A percentile compares a stretch with the other conserved stretches of the same genome.
These are phyloP conservation scores for Hydriomena furcata DNA, from an alignment of 2,888 invertebrate species.

Conservation along the genomic window DNA sequence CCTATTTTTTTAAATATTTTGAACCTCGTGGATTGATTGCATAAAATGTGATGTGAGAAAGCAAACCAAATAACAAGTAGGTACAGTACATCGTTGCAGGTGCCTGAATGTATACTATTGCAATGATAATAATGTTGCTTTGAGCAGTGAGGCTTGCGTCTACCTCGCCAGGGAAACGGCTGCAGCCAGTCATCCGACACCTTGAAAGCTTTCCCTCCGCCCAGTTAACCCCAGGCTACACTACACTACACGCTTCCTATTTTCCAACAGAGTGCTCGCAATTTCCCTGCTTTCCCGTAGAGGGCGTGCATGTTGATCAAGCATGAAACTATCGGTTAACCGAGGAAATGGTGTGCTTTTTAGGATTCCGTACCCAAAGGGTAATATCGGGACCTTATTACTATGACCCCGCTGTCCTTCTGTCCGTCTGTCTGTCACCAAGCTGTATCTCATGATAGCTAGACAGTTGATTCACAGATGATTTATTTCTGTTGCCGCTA, in stretches of 20 bases:
- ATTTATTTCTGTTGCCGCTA: too few species aligned
- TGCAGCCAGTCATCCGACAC: constrained; percentile 4
- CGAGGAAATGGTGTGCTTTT: background rate
- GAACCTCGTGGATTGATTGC: too few species aligned
- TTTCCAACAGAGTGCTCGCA: constrained; percentile 18
- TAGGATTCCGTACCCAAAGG: background rate
- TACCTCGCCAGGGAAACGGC: background rate
- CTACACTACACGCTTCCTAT: constrained; percentile 14
- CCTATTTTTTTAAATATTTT: too few species aligned
- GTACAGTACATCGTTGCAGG: background rate
- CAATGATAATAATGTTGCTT: background rate
- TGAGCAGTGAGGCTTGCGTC: constrained; percentile 1
- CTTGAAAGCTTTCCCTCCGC: constrained; percentile 10
- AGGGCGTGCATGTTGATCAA: constrained; percentile 11
- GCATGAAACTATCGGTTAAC: constrained; percentile 9
- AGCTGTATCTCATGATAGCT: too few species aligned
- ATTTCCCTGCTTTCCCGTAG: constrained; percentile 23
- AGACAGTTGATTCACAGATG: too few species aligned
- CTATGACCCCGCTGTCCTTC: too few species aligned
- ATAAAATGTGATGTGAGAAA: too few species aligned
- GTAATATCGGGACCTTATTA: too few species aligned
- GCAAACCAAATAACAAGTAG: too few species aligned
- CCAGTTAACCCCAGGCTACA: constrained; percentile 6
- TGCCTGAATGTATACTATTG: background rate
- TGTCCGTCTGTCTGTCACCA: too few species aligned